Conservation (phyloP, 1,140 invertebrate species). For the Scaptomyza graminum region DNA sequence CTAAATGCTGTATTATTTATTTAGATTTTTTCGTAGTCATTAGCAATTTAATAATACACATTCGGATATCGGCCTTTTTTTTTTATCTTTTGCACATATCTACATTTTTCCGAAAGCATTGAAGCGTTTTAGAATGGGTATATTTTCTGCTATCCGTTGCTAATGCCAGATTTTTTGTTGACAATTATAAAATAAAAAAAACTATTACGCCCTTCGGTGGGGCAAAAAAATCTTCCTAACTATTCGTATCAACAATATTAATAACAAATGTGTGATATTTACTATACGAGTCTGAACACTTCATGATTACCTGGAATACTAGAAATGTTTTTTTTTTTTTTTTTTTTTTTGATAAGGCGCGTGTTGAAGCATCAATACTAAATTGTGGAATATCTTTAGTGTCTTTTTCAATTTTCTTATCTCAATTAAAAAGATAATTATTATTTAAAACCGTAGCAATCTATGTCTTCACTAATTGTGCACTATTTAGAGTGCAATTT, state of each 20-base stretch:
- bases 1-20: conserved; percentile 10
- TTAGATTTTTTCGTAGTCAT: conserved; percentile 22
- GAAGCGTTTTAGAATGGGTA: neutral
- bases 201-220: conserved; percentile 8
- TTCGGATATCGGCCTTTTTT: too few relatives aligned
- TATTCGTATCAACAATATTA: neutral
- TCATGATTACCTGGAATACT: too few relatives aligned
- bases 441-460: neutral
- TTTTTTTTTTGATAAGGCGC: too few relatives aligned
- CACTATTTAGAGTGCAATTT: too few relatives aligned
- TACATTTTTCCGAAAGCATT: neutral
- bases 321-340: too few relatives aligned
- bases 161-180: neutral
- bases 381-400: too few relatives aligned
- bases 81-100: too few relatives aligned
- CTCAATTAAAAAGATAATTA: neutral
- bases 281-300: neutral
- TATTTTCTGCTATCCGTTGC: neutral
- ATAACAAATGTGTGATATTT: conserved; percentile 29
- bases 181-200: too few relatives aligned
- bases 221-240: conserved; percentile 1
- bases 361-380: too few relatives aligned
- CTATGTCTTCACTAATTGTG: too few relatives aligned
- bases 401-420: conserved; percentile 10
- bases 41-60: conserved; percentile 7